Base-by-base conservation (phyloP, 2,888 invertebrate species). In the Artemia sp. region DNA sequence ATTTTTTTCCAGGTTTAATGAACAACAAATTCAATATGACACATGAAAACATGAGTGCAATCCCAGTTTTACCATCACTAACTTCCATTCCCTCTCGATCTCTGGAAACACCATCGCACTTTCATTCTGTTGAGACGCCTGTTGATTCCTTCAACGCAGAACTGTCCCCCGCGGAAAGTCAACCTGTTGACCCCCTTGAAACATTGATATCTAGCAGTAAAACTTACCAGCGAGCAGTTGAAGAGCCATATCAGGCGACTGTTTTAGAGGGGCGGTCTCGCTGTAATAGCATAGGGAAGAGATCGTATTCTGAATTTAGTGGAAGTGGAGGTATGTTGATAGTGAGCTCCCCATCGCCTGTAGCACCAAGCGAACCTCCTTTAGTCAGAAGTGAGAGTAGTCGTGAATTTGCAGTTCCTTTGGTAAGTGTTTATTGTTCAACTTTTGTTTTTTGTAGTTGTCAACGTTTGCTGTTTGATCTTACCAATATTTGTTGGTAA, bases 281-380 rank as follows among this genome's bases (percentile, higher is more conserved):
- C 8, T 58, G 14, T 19, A 58, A 58, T 24, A 58, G 64, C 64
- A 19, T 58, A 8, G 64, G 64, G 10, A 58, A 58, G 64, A 58
- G 64, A 12, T 19, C 64, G 64, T 58, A 58, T 58, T n/a, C n/a
- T 24, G 64, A 58, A 24, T 58, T 58, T 58, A 58, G 14, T 19
- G 64, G 64, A 10, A 58, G 64, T 58, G 11, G 14, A 10, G 64
- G 24, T 9, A 24, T n/a, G 64, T 58, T 58, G 64, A 24, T 58
- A 8, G 24, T 24, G 64, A 24, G n/a, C 8, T 19, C n/a, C 3
- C 64, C n/a, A 9, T 24, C n/a, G 12, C 64, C n/a, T 58, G 9
- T 58, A 8, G 64, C 64, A 11, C 8, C 64, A 24, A 38, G 38
- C 2, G 38, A 38, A 38, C 38, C 38, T 38, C 38, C 38, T 38